phyloP scores from a whole-genome alignment of 2,888 invertebrate species.

The Steinernema hermaphroditum region DNA sequence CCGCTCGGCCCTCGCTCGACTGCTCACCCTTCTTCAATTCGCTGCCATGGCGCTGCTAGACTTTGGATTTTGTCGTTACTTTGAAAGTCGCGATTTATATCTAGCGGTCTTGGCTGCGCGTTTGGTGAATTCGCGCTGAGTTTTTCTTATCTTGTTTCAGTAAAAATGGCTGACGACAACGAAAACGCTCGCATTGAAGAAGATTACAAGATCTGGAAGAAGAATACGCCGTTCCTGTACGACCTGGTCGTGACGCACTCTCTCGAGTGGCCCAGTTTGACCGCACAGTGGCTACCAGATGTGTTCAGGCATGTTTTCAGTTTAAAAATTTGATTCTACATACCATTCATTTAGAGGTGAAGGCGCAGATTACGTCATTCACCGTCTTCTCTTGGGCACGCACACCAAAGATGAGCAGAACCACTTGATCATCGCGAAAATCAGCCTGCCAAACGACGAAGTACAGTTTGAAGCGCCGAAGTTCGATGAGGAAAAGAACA shows the following conservation, averaged over 20 bases:
- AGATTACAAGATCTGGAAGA: constrained; percentile 99
- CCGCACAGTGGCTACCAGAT: constrained; percentile 99
- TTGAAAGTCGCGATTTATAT: no score
- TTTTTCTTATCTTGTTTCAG: no score
- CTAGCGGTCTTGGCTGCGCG: no score
- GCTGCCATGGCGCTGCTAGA: no score
- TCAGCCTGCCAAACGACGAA: constrained; percentile 97
- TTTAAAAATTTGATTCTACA: not conserved
- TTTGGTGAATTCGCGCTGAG: no score
- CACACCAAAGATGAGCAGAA: constrained; percentile 99
- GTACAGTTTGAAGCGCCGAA: constrained; percentile 98
- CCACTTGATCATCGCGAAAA: constrained; percentile 94
- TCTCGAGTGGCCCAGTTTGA: constrained; percentile 97
- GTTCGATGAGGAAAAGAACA: constrained; percentile 97
- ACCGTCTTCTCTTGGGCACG: constrained; percentile 92
- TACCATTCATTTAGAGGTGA: constrained; percentile 75
- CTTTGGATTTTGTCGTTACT: no score
- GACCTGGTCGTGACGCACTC: constrained; percentile 93
- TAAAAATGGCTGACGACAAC: constrained; percentile 71
- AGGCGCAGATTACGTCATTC: constrained; percentile 95
- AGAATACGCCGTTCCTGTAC: constrained; percentile 97
- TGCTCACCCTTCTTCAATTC: no score
- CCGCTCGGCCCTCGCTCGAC: no score
- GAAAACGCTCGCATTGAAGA: constrained; percentile 99
- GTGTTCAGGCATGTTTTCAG: constrained; percentile 70